Evolutionary conservation across 1,140 invertebrate species (phyloP).

Genomic region (Dufourea novaeangliae): DNA sequence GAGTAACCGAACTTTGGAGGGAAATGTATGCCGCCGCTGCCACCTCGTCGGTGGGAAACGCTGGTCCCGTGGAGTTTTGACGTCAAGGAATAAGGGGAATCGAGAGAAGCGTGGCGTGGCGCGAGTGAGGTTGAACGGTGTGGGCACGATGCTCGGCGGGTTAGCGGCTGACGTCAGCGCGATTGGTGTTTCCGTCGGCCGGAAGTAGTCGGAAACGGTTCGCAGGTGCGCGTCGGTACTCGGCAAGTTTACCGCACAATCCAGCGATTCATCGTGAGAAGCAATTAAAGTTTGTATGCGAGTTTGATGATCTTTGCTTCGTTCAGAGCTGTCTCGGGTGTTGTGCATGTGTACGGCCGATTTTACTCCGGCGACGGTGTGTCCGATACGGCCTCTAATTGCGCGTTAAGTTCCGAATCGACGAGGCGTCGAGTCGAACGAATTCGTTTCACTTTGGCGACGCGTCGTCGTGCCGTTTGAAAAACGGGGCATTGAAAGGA

Average conservation of each 20-base stretch:
- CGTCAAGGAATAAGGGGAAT: no score
- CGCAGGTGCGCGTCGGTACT: slow-evolving; percentile 49
- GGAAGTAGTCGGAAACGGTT: slow-evolving; percentile 45
- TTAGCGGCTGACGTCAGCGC: slow-evolving; percentile 61
- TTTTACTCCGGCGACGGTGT: background rate
- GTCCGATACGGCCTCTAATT: background rate
- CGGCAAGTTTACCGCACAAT: slow-evolving; percentile 59
- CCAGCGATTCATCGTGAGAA: slow-evolving; percentile 57
- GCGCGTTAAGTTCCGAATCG: background rate
- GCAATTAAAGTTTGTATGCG: slow-evolving; percentile 57
- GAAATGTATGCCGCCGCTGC: no score
- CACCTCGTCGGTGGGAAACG: background rate
- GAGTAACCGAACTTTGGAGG: no score
- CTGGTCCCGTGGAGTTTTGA: background rate
- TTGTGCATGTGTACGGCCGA: slow-evolving; percentile 7
- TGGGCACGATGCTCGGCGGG: slow-evolving; percentile 1
- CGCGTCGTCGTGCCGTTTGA: background rate
- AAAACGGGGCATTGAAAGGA: background rate
- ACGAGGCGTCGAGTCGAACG: background rate
- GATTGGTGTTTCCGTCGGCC: slow-evolving; percentile 58
- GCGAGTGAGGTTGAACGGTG: slow-evolving; percentile 42
- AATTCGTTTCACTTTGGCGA: background rate
- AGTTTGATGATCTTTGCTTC: slow-evolving; percentile 48
- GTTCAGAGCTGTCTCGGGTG: slow-evolving; percentile 20
- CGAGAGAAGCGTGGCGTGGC: background rate